phyloP scores from a whole-genome alignment of 2,797 vertebrate genomes.

The Moxostoma hubbsi region DNA sequence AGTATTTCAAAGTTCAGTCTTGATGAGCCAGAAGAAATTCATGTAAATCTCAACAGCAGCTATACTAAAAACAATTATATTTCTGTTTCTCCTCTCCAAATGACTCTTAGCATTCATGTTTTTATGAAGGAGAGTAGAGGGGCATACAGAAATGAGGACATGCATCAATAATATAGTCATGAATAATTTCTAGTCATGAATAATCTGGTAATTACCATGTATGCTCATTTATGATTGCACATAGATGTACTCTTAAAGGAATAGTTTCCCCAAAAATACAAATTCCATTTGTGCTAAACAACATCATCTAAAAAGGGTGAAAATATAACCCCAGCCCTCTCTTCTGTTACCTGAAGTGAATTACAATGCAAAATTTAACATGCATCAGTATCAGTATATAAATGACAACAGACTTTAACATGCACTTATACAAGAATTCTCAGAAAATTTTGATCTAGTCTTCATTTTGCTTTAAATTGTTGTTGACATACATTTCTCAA shows the following conservation, averaged over 20 bases:
- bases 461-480: slow-evolving; percentile 9
- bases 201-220: not conserved
- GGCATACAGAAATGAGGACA: not conserved
- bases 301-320: not conserved
- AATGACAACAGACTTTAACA: slow-evolving; percentile 10
- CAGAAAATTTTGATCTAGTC: not conserved
- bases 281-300: not conserved
- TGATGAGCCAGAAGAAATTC: slow-evolving; percentile 25
- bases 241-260: not conserved
- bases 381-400: not conserved
- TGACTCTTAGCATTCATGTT: slow-evolving; percentile 4
- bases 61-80: not conserved
- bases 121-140: not conserved
- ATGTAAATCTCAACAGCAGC: slow-evolving; percentile 21
- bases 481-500: slow-evolving; percentile 29
- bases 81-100: not conserved
- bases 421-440: slow-evolving; percentile 10
- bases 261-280: not conserved
- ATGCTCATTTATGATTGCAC: too few relatives aligned
- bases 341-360: slow-evolving; percentile 10
- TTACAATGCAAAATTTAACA: not conserved
- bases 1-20: slow-evolving; percentile 44
- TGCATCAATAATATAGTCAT: not conserved
- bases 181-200: too few relatives aligned
- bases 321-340: not conserved